phyloP scores from a whole-genome alignment of 2,888 invertebrate species.

The Nemotelus pantherinus region DNA sequence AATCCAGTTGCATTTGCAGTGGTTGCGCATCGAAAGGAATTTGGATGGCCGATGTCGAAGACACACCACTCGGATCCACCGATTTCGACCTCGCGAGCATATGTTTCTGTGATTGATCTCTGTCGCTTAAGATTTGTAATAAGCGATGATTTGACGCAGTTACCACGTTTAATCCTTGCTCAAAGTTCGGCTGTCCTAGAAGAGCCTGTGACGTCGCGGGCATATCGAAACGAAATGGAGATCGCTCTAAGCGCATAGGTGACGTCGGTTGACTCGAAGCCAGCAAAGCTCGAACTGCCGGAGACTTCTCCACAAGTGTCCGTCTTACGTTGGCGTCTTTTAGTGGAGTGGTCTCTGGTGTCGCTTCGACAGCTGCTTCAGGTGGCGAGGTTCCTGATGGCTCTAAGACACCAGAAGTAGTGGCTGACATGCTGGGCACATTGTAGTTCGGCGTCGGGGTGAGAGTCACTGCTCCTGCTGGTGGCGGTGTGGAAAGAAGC shows the following conservation, averaged over 20 bases:
- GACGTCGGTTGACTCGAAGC: slow-evolving; percentile 73
- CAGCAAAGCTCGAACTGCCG: slow-evolving; percentile 73
- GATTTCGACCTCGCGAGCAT: slow-evolving; percentile 32
- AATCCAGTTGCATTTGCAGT: slow-evolving; percentile 32
- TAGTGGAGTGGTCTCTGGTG: slow-evolving; percentile 87
- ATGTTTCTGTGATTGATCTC: slow-evolving; percentile 47
- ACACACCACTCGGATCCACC: slow-evolving; percentile 16
- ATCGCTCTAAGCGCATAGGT: slow-evolving; percentile 73
- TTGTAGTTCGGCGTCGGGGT: slow-evolving; percentile 67
- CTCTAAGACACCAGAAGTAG: slow-evolving; percentile 54
- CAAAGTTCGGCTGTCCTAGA: neutral
- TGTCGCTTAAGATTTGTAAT: slow-evolving; percentile 49
- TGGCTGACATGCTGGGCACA: slow-evolving; percentile 58
- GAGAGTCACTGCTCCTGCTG: slow-evolving; percentile 66
- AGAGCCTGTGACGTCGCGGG: slow-evolving; percentile 45
- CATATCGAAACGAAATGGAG: slow-evolving; percentile 67
- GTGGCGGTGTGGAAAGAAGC: slow-evolving; percentile 61
- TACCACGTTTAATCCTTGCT: neutral
- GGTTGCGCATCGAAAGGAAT: slow-evolving; percentile 32
- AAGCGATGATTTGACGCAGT: slow-evolving; percentile 42
- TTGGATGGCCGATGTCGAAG: neutral
- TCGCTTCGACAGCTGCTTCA: slow-evolving; percentile 89
- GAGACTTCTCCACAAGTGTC: slow-evolving; percentile 70
- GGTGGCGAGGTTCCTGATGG: slow-evolving; percentile 78
- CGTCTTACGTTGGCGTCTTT: slow-evolving; percentile 67